phyloP scores from a whole-genome alignment of 2,113 vertebrate species.

The Eurypyga helias region DNA sequence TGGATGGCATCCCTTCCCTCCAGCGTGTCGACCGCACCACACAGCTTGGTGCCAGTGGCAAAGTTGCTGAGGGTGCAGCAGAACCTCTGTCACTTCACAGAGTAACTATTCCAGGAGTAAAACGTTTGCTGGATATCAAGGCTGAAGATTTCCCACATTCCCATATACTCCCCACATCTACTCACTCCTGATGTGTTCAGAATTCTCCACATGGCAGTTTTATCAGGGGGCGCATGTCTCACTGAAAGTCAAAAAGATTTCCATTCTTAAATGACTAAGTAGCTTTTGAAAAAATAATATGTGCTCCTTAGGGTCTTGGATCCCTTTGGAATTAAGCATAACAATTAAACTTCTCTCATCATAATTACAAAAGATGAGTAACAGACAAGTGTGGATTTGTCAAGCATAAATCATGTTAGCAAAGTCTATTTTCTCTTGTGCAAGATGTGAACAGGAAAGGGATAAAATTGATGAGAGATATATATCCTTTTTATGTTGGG shows the following conservation, averaged over 20 bases:
- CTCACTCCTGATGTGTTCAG: not conserved
- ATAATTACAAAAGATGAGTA: not conserved
- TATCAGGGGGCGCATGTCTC: not conserved
- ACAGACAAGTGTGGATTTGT: not conserved
- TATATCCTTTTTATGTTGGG: no score
- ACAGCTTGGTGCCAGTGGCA: no score
- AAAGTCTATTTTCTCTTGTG: not conserved
- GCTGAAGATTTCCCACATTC: not conserved
- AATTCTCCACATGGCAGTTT: not conserved
- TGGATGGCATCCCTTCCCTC: no score
- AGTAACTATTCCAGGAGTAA: not conserved
- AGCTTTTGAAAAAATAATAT: not conserved
- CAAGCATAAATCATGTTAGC: not conserved
- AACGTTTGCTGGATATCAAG: not conserved
- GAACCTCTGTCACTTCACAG: not conserved
- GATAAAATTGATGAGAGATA: not conserved
- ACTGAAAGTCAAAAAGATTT: not conserved
- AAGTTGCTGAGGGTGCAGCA: not conserved
- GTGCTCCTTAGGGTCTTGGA: not conserved
- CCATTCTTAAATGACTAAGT: not conserved
- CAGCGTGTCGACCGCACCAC: no score
- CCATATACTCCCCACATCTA: not conserved
- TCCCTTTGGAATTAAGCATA: not conserved
- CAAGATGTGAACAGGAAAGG: not conserved
- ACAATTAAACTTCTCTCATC: not conserved